Percentiles rank a stretch among this genome's conserved stretches.
Conservation (phyloP, 2,888 invertebrate genomes). For the Drosophila anomalata region DNA sequence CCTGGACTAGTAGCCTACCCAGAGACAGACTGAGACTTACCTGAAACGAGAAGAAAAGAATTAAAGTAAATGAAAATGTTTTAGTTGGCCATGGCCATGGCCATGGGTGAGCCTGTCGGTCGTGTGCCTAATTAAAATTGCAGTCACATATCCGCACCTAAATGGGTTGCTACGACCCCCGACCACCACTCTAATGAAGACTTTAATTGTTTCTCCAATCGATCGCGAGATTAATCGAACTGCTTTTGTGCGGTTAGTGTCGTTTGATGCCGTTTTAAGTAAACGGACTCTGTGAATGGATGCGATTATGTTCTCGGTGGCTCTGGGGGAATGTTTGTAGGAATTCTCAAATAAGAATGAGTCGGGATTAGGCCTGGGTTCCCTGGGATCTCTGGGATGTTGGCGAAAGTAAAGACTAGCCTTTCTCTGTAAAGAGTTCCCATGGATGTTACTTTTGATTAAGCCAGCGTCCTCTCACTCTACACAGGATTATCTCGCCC, state of each 20-base stretch:
- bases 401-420: constrained; percentile 12
- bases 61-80: constrained; percentile 51
- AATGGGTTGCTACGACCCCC: constrained; percentile 51
- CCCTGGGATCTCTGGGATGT: background rate
- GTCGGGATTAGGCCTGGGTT: constrained; percentile 13
- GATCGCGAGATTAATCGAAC: constrained; percentile 39
- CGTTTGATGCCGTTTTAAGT: constrained; percentile 56
- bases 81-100: constrained; percentile 40
- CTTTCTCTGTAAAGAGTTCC: constrained; percentile 19
- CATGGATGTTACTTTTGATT: constrained; percentile 31
- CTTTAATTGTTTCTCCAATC: constrained; percentile 60
- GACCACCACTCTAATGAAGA: constrained; percentile 57
- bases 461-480: constrained; percentile 3
- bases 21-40: constrained; percentile 43
- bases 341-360: constrained; percentile 17
- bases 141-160: constrained; percentile 62
- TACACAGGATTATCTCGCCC: constrained; percentile 20
- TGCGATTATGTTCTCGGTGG: constrained; percentile 21
- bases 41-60: constrained; percentile 53
- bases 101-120: constrained; percentile 20
- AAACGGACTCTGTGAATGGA: constrained; percentile 19
- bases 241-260: constrained; percentile 37
- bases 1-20: background rate
- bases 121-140: constrained; percentile 63
- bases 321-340: constrained; percentile 28